Evolutionary conservation across 2,888 invertebrate genomes (phyloP), one percentile per base, ranked within the genome.

Genomic region (Spilosoma lubricipeda): DNA sequence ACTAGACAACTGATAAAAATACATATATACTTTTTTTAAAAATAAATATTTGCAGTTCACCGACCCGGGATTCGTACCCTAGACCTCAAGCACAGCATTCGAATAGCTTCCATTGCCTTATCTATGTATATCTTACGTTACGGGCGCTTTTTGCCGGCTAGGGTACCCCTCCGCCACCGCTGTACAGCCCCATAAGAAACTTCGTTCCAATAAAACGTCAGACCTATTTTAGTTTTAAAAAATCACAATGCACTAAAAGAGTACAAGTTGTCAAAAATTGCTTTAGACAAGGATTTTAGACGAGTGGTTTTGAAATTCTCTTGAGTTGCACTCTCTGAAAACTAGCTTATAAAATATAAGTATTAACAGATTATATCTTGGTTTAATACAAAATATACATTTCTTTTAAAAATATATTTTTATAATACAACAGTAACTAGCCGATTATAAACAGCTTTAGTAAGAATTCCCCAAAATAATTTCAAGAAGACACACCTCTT

Each of bases 271-370:
- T 33, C 1, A 33, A 73, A 77, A 78, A 82, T 78, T 76, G 76
- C 74, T 77, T 77, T 76, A 84, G 77, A 77, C 78, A 79, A 79
- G 76, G 79, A 77, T 81, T 80, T 56, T 52, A 78, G 72, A 78
- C 67, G 68, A 67, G 52, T 67, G 77, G 73, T 77, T 76, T 65
- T 71, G 64, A 77, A 84, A 72, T 82, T 81, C 77, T 81, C 74
- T 81, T 78, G 77, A 67, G 66, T 23, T 69, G 67, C 36, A 73
- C 72, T 77, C 71, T 67, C 70, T 36, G 63, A 36, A n/a, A 64
- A 39, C 73, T 52, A 23, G 63, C 63, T 77, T 52, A 77, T 70
- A 78, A 76, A 74, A 75, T 80, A 84, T 79, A 78, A 81, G 75
- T 78, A 80, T 78, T 73, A 76, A 77, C 73, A 77, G 82, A 81